Conservation (phyloP, 2,888 invertebrate genomes). For the Pachydiplax longipennis region DNA sequence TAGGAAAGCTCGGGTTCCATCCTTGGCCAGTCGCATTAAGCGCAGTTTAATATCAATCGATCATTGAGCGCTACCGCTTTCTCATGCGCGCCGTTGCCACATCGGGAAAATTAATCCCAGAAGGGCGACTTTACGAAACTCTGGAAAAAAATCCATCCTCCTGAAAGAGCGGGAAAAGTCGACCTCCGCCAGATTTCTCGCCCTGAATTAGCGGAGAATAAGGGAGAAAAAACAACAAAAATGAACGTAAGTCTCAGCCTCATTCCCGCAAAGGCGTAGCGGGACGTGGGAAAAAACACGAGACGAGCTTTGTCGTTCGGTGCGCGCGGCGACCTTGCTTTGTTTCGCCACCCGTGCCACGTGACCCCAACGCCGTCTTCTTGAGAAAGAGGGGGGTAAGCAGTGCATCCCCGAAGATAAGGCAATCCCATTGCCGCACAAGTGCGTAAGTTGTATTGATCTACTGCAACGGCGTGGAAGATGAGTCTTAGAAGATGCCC, state of each 20-base stretch:
- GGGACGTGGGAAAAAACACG: conserved; percentile 26
- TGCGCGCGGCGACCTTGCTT: conserved; percentile 24
- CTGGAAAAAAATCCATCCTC: not conserved
- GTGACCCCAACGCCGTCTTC: not conserved
- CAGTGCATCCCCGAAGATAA: not conserved
- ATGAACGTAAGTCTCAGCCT: not conserved
- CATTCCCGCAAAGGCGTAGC: conserved; percentile 5
- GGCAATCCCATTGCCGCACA: not conserved
- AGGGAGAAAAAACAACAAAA: not conserved
- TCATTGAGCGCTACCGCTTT: not conserved
- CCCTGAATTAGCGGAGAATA: not conserved
- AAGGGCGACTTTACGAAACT: not conserved
- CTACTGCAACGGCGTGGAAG: not conserved
- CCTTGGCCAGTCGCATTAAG: not conserved
- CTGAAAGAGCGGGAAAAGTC: not conserved
- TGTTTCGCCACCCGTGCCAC: conserved; percentile 17
- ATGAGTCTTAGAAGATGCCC: not conserved
- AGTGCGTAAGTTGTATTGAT: not conserved
- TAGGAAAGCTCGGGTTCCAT: not conserved
- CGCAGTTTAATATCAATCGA: not conserved
- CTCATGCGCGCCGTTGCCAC: not conserved
- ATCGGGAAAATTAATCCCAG: not conserved
- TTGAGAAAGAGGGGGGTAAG: not conserved
- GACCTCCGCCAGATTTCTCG: not conserved
- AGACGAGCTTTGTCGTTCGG: conserved; percentile 4